Evolutionary conservation across 1,140 invertebrate genomes (phyloP).

Genomic region (Sycophila sp.): DNA sequence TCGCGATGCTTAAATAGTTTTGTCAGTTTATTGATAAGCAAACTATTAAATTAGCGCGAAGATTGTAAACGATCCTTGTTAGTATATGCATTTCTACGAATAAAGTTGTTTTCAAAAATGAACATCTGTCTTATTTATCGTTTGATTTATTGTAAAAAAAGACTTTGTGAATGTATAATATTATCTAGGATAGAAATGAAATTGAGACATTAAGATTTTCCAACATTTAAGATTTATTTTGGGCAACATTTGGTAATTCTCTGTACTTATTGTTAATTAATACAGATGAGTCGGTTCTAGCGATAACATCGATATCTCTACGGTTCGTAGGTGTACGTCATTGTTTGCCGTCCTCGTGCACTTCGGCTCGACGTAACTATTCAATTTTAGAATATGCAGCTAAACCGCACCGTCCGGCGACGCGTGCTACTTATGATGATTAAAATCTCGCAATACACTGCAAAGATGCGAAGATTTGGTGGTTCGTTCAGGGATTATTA

Average conservation of each 20-base stretch:
- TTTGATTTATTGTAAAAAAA: too few relatives aligned
- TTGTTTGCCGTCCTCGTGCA: not conserved
- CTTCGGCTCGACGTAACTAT: not conserved
- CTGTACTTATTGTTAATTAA: conserved; percentile 22
- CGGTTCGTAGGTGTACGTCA: conserved; percentile 11
- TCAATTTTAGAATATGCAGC: conserved; percentile 45
- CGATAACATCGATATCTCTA: conserved; percentile 37
- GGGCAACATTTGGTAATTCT: conserved; percentile 39
- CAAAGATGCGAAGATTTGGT: conserved; percentile 14
- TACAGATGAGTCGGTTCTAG: conserved; percentile 35
- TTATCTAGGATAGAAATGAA: not conserved
- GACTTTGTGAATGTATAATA: not conserved
- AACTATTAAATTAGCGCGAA: too few relatives aligned
- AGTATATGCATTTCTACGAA: conserved; percentile 55
- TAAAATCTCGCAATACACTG: not conserved
- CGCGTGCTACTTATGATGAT: conserved; percentile 36
- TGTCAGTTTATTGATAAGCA: too few relatives aligned
- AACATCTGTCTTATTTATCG: not conserved
- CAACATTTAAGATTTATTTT: conserved; percentile 51
- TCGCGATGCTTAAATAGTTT: too few relatives aligned
- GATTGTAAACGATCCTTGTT: conserved; percentile 49
- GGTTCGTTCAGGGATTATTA: not conserved
- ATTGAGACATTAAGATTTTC: not conserved
- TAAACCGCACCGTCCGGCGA: conserved; percentile 43
- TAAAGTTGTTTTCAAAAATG: conserved; percentile 60